These are phyloP conservation scores for Haliclona indistincta DNA, from an alignment of 37 sponge, comb jelly and placozoan genomes.

Conservation along the genomic window DNA sequence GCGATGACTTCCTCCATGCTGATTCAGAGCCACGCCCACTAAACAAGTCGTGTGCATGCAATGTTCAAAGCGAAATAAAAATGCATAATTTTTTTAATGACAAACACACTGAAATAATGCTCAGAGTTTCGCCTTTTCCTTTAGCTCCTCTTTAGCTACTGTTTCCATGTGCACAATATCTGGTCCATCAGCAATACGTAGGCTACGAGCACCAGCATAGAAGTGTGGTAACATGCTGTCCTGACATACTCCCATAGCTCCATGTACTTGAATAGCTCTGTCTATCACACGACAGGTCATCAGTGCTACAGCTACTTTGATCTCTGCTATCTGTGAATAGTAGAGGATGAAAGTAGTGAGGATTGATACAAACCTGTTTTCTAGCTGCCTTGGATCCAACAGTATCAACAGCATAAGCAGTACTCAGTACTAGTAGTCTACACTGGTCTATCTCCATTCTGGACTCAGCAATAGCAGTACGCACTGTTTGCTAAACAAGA, in stretches of 20 bases:
- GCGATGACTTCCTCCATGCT: constrained; percentile 7
- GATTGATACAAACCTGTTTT: too few species aligned
- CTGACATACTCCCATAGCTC: constrained; percentile 83
- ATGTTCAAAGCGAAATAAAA: too few species aligned
- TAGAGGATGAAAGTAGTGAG: background rate
- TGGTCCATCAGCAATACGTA: constrained; percentile 93
- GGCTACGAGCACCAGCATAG: constrained; percentile 66
- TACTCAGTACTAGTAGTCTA: constrained; percentile 74
- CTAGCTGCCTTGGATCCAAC: constrained; percentile 67
- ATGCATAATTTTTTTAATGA: too few species aligned
- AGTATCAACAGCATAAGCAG: constrained; percentile 81
- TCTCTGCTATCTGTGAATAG: constrained; percentile 68
- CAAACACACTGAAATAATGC: too few species aligned
- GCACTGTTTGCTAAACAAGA: constrained; percentile 58
- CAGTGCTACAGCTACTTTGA: constrained; percentile 76
- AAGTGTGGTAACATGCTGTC: constrained; percentile 64
- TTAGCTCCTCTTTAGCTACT: constrained; percentile 78
- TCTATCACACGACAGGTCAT: constrained; percentile 81
- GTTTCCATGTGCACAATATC: constrained; percentile 87
- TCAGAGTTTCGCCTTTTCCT: constrained; percentile 47
- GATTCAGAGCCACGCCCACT: background rate
- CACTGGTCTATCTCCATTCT: constrained; percentile 88
- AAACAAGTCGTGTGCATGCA: too few species aligned
- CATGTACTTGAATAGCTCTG: constrained; percentile 81
- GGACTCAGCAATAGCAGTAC: constrained; percentile 76